Evolutionary conservation across 2,113 vertebrate genomes (phyloP).

Genomic region (Centropus bengalensis): DNA sequence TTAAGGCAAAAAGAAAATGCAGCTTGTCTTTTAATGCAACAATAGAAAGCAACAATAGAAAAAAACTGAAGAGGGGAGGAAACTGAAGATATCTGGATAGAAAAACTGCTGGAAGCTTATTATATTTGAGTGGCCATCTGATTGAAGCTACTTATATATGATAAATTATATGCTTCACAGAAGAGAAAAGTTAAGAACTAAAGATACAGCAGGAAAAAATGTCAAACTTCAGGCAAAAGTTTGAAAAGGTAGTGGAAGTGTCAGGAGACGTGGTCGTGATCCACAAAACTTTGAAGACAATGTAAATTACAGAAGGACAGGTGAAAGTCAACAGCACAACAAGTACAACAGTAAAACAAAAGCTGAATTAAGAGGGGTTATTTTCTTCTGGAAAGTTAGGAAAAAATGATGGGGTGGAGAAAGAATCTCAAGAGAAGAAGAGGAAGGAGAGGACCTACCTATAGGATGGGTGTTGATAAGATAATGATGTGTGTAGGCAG

Average conservation of each 20-base stretch:
- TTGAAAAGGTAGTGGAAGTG: neutral
- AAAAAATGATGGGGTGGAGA: neutral
- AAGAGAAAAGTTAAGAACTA: neutral
- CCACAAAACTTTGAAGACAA: neutral
- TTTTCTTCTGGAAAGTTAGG: neutral
- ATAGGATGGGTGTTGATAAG: neutral
- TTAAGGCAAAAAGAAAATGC: neutral
- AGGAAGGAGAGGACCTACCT: neutral
- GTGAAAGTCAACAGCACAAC: neutral
- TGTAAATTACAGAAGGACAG: neutral
- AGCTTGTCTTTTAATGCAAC: neutral
- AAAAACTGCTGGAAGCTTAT: slow-evolving; percentile 38
- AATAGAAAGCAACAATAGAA: too few species aligned
- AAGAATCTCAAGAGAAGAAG: neutral
- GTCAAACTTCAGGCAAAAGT: neutral
- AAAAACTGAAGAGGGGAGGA: neutral
- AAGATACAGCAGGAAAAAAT: slow-evolving; percentile 22
- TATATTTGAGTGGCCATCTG: slow-evolving; percentile 33
- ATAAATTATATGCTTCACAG: slow-evolving; percentile 6
- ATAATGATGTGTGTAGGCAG: neutral
- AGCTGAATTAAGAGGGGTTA: neutral
- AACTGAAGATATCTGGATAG: neutral
- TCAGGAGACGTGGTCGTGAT: neutral
- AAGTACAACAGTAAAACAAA: neutral
- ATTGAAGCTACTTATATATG: slow-evolving; percentile 5